phyloP scores from a whole-genome alignment of 37 sponge, comb jelly and placozoan species.

The Aphrocallistes beatrix region DNA sequence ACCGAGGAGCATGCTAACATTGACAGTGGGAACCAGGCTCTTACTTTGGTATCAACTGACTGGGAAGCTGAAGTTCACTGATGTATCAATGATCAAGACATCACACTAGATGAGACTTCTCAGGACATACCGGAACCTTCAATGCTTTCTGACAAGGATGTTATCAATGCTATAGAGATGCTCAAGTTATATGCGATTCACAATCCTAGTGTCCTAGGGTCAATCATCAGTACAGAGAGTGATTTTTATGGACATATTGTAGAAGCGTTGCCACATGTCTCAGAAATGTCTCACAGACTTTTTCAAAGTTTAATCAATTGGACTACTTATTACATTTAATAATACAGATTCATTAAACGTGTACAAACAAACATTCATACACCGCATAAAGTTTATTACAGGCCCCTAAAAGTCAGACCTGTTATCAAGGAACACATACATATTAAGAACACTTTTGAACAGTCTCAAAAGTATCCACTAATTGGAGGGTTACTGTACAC shows the following conservation, averaged over 20 bases:
- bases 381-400: neutral
- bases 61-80: conserved; percentile 1
- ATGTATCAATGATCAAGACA: conserved; percentile 2
- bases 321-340: conserved; percentile 18
- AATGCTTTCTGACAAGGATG: conserved; percentile 15
- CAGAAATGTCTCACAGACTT: neutral
- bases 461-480: neutral
- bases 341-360: conserved; percentile 6
- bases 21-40: conserved; percentile 19
- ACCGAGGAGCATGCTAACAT: conserved; percentile 7
- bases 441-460: conserved; percentile 1
- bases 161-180: conserved; percentile 2
- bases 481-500: too few relatives aligned
- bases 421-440: conserved; percentile 7
- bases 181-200: conserved; percentile 8
- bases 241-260: conserved; percentile 5
- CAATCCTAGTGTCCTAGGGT: conserved; percentile 12
- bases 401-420: neutral
- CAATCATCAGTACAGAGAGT: conserved; percentile 19
- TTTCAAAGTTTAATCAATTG: conserved; percentile 4
- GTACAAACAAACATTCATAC: neutral
- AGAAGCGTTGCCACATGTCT: neutral
- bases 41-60: conserved; percentile 7
- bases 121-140: conserved; percentile 15
- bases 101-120: conserved; percentile 18